Base-by-base conservation (phyloP, 2,888 invertebrate genomes). In the Drosophila melanosoma region DNA sequence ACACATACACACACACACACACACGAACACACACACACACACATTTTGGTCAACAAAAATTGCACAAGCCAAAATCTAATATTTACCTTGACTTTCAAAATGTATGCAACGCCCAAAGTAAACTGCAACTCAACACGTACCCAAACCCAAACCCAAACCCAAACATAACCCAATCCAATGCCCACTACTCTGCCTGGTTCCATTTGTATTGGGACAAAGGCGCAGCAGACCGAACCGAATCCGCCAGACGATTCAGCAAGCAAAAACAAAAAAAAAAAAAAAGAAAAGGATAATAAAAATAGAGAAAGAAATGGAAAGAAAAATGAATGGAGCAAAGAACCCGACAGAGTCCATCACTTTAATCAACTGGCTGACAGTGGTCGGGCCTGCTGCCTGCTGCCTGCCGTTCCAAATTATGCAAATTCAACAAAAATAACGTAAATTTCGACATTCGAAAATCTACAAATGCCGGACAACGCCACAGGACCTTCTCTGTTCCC, bases 21-120 rank as follows among this genome's bases (percentile, higher is more conserved):
- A 49, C 26, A 64, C 59, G 32, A 23, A 40, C n/a, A 48, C 20
- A 56, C 26, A 53, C 23, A 57, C 40, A 29, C 20, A 56, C 20
- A 59, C 32, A 60, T 29, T 48, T 65, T 53, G 78, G 58, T 49
- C 74, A 74, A 64, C 74, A 81, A 87, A 83, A 85, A 84, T 84
- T 87, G 70, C 62, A 82, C 79, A 84, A 87, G 75, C 83, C 62
- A 82, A 87, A 87, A 89, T 89, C 87, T 87, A 86, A 86, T 86
- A 86, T 86, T 86, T 86, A 89, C 85, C 89, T 89, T 86, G 87
- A 86, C 85, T 86, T 86, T 86, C 87, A 73, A 81, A 81, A 81
- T 78, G 80, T 81, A 81, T 81, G 81, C 80, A 61, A 77, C 62
- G 81, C 65, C 69, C 69, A 87, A 84, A 79, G 89, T 84, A 74